Conservation (phyloP, 2,797 vertebrate species). For the Dryobates pubescens region DNA sequence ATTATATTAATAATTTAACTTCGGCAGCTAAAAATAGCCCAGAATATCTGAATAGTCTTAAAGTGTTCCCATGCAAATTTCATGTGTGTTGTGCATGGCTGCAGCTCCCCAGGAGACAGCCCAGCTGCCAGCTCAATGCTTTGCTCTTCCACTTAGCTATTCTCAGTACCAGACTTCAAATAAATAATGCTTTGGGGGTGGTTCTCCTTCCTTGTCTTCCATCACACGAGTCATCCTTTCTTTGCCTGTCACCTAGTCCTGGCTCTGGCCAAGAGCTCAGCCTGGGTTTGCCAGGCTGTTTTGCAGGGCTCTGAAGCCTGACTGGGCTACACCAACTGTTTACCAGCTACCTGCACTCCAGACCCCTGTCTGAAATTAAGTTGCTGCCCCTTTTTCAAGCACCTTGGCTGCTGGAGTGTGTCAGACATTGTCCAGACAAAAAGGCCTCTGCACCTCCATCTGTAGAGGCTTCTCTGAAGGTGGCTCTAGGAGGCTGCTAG, state of each 20-base stretch:
- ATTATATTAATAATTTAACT: slow-evolving; percentile 52
- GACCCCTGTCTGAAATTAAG: slow-evolving; percentile 4
- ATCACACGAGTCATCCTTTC: background rate
- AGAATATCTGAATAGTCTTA: slow-evolving; percentile 20
- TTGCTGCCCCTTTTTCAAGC: background rate
- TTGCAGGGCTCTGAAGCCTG: background rate
- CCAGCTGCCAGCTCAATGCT: background rate
- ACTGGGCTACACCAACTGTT: background rate
- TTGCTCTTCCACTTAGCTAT: background rate
- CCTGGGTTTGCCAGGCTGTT: background rate
- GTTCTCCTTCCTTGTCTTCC: slow-evolving; percentile 11
- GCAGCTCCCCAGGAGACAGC: background rate
- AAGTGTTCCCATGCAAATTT: slow-evolving; percentile 28
- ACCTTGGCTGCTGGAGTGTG: background rate
- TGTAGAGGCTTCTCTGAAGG: background rate
- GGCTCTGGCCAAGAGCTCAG: background rate
- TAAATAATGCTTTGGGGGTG: background rate
- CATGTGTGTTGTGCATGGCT: background rate
- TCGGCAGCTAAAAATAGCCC: slow-evolving; percentile 37
- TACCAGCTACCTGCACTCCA: background rate
- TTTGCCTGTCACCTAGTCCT: background rate
- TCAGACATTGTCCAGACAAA: background rate
- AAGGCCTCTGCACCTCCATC: background rate
- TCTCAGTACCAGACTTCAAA: background rate
- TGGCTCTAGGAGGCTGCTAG: background rate